Conservation (phyloP, 2,113 vertebrate genomes). For the Muntiacus muntjak region DNA sequence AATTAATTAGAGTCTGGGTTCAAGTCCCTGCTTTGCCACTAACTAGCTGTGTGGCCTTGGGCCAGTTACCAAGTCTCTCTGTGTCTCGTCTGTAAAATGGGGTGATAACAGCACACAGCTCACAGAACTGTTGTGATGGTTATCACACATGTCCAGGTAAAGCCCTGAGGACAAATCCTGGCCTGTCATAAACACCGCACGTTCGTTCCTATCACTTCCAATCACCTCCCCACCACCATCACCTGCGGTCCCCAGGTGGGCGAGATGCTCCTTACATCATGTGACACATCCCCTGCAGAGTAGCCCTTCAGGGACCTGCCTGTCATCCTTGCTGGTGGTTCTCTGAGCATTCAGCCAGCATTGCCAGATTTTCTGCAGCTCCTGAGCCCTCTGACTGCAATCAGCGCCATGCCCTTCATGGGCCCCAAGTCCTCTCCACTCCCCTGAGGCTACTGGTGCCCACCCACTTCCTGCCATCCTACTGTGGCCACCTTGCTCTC, state of each 20-base stretch:
- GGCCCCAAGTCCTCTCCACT: neutral
- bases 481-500: neutral
- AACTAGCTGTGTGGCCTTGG: neutral
- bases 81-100: neutral
- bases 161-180: neutral
- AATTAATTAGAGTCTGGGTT: neutral
- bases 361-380: neutral
- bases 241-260: neutral
- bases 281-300: neutral
- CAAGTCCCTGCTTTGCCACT: neutral
- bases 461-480: neutral
- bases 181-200: too few relatives aligned
- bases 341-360: neutral
- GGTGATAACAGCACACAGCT: neutral
- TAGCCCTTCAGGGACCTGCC: neutral
- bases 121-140: neutral
- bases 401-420: neutral
- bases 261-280: neutral
- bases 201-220: neutral
- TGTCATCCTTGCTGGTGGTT: too few relatives aligned
- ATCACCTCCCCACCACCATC: neutral
- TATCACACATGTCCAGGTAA: neutral
- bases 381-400: neutral
- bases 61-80: neutral
- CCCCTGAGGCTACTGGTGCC: rapidly evolving